A percentile compares a stretch with the other conserved stretches of the same genome.
phyloP scores from a whole-genome alignment of 2,888 invertebrate species.

The Syrphus vitripennis region DNA sequence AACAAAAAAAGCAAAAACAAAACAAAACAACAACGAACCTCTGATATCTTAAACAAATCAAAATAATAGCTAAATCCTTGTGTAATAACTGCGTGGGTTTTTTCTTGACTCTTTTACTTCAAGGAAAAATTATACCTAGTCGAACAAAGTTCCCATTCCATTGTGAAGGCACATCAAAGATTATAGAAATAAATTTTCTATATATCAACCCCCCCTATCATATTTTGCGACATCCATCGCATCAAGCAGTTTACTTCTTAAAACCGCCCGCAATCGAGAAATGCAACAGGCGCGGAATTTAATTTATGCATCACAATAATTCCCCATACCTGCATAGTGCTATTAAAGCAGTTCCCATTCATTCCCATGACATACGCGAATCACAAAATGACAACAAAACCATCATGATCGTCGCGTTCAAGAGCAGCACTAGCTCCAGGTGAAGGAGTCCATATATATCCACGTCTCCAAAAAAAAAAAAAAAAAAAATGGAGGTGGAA shows the following conservation, averaged over 20 bases:
- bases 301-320: constrained; percentile 70
- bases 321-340: constrained; percentile 31
- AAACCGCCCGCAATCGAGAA: constrained; percentile 56
- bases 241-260: neutral
- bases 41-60: constrained; percentile 64
- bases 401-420: constrained; percentile 26
- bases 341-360: constrained; percentile 48
- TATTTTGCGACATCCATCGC: neutral
- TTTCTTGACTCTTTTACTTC: neutral
- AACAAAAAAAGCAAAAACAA: neutral
- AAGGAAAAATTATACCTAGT: neutral
- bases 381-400: constrained; percentile 54
- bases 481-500: neutral
- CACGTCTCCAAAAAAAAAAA: constrained; percentile 15
- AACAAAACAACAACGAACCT: constrained; percentile 31
- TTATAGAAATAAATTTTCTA: constrained; percentile 24
- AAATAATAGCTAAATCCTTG: constrained; percentile 66
- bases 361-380: constrained; percentile 66
- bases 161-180: constrained; percentile 52
- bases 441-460: constrained; percentile 40
- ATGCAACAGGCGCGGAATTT: constrained; percentile 63
- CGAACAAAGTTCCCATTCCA: constrained; percentile 38
- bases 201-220: neutral
- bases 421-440: constrained; percentile 24
- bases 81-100: constrained; percentile 67